A percentile compares a stretch with the other conserved stretches of the same genome.
phyloP scores from a whole-genome alignment of 2,888 invertebrate species.

The Fragum sueziense region DNA sequence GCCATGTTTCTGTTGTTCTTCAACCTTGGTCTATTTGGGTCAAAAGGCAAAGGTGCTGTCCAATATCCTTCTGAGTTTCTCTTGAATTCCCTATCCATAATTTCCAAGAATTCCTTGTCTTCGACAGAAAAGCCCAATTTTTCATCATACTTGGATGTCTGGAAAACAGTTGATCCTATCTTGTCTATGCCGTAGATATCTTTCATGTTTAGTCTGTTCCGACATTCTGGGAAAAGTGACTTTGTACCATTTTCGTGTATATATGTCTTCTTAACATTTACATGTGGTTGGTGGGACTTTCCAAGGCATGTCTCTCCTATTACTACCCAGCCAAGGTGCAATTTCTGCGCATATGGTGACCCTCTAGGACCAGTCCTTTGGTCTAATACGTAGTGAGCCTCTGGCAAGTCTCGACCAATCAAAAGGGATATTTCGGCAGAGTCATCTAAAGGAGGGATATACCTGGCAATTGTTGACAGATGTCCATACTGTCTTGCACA shows the following conservation, averaged over 20 bases:
- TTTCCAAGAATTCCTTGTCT: slow-evolving; percentile 27
- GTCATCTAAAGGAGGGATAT: slow-evolving; percentile 8
- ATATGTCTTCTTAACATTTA: slow-evolving; percentile 12
- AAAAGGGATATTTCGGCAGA: background rate
- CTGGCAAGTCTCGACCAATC: slow-evolving; percentile 20
- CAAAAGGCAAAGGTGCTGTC: slow-evolving; percentile 42
- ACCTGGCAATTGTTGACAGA: slow-evolving; percentile 8
- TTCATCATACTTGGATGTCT: background rate
- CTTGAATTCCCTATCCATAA: slow-evolving; percentile 25
- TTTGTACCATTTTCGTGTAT: background rate
- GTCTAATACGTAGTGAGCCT: slow-evolving; percentile 35
- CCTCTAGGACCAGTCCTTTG: slow-evolving; percentile 34
- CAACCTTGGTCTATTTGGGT: slow-evolving; percentile 6
- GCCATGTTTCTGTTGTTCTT: slow-evolving; percentile 30
- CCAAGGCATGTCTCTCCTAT: slow-evolving; percentile 39
- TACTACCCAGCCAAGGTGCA: slow-evolving; percentile 35
- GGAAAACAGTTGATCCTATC: background rate
- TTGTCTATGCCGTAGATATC: background rate
- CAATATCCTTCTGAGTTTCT: slow-evolving; percentile 29
- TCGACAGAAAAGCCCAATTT: slow-evolving; percentile 18
- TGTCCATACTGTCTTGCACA: slow-evolving; percentile 19
- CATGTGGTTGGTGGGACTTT: slow-evolving; percentile 8
- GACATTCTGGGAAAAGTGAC: slow-evolving; percentile 11
- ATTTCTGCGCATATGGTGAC: slow-evolving; percentile 45
- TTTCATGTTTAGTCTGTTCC: background rate